Evolutionary conservation across 37 sponge, comb jelly and placozoan genomes (phyloP), one percentile per base, ranked within the genome.

Genomic region (Axinella damicornis): DNA sequence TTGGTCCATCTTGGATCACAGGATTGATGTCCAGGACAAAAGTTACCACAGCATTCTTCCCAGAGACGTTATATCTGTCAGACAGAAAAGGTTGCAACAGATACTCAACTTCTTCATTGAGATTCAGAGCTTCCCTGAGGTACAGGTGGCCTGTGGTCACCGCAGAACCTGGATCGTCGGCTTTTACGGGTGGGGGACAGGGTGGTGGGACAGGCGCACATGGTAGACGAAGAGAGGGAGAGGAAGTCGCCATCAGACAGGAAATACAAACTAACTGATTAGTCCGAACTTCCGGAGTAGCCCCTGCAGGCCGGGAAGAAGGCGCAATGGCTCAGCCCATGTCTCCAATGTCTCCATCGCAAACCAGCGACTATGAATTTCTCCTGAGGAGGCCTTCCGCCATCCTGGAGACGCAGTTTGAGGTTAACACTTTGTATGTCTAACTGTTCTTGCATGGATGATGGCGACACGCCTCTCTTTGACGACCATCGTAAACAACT

Each of bases 1-100:
- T 89, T 52, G 90, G 90, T 11, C 78, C 79, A 32, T 83, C 40
- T 31, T 83, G 84, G 15, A 83, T 39, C 24, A 83, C 84, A 32
- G 84, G 84, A 0, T 46, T 38, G 9, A 83, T 66, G 4, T 62
- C 33, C n/a, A 62, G 73, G 0, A 59, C 31, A 27, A 18, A 69
- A 35, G 70, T 69, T 59, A 69, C 20, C n/a, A 40, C 19, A 16
- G 27, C 21, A 1, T 78, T 78, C 4, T 38, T 53, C 2, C 74
- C 39, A 32, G 20, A 21, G 12, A 30, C 34, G 5, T 67, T 6
- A 32, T 67, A 36, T 67, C 34, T 12, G 0, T 69, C 69, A 12
- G 53, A 69, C 2, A 69, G 69, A 14, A 69, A 2, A 32, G 30
- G 33, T 13, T 53, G 18, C 37, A 80, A 4, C 4, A 80, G 16